A percentile compares a stretch with the other conserved stretches of the same genome.
Conservation (phyloP, 2,797 vertebrate genomes). For the Rhinophrynus dorsalis region DNA sequence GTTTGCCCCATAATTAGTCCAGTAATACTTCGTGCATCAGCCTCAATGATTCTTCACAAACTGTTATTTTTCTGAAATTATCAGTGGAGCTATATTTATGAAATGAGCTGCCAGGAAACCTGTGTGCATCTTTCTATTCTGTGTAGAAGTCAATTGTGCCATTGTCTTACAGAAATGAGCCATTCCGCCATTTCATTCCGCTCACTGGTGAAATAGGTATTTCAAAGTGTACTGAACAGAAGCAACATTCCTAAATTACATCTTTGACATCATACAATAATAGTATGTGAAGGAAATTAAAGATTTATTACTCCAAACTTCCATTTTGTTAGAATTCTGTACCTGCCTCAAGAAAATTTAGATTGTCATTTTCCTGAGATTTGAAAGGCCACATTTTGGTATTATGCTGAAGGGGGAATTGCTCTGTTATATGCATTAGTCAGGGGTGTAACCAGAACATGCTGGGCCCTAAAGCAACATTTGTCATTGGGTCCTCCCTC, state of each 20-base stretch:
- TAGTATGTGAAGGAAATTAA: background rate
- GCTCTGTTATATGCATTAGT: too few relatives aligned
- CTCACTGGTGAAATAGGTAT: slow-evolving; percentile 17
- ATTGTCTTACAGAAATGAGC: slow-evolving; percentile 42
- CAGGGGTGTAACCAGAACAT: too few relatives aligned
- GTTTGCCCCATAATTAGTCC: too few relatives aligned
- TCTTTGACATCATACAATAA: slow-evolving; percentile 2
- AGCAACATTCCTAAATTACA: background rate
- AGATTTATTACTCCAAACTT: slow-evolving; percentile 24
- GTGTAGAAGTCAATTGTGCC: slow-evolving; percentile 41
- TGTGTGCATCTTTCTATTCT: slow-evolving; percentile 20
- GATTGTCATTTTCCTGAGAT: too few relatives aligned
- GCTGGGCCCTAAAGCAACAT: too few relatives aligned
- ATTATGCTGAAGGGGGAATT: too few relatives aligned
- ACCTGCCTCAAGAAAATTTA: background rate
- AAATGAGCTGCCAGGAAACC: background rate
- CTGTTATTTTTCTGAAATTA: slow-evolving; percentile 39
- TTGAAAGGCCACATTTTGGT: too few relatives aligned
- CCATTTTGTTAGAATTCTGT: slow-evolving; percentile 4
- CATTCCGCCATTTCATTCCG: slow-evolving; percentile 5
- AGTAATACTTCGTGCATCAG: too few relatives aligned
- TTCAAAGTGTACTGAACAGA: slow-evolving; percentile 26
- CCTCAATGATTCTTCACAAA: slow-evolving; percentile 42
- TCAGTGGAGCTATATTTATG: slow-evolving; percentile 1
- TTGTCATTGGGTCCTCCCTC: too few relatives aligned